phyloP scores from a whole-genome alignment of 1,140 invertebrate genomes.

The Magallana ariakensis region DNA sequence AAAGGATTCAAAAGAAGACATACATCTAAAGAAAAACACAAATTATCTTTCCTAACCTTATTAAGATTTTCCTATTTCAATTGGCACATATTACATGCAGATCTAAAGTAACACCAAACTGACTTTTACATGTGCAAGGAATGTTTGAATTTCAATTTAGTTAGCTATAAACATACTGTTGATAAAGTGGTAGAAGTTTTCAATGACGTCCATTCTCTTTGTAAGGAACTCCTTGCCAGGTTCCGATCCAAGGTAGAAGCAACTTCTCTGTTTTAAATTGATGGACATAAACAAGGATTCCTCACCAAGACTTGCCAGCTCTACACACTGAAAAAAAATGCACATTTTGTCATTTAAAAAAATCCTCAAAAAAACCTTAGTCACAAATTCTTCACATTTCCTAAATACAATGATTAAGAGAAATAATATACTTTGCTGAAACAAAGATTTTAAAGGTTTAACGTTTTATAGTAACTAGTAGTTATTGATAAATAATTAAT shows the following conservation, averaged over 20 bases:
- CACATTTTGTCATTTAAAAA: not conserved
- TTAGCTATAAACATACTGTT: conserved; percentile 23
- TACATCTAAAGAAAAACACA: too few species aligned
- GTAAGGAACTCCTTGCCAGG: conserved; percentile 39
- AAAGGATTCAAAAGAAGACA: too few species aligned
- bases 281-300: conserved; percentile 45
- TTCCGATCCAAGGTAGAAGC: conserved; percentile 39
- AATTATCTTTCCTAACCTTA: too few species aligned
- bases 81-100: too few species aligned
- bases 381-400: not conserved
- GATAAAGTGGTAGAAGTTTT: conserved; percentile 45
- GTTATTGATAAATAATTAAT: not conserved
- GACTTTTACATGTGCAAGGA: too few species aligned
- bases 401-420: not conserved
- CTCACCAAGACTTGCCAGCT: conserved; percentile 36
- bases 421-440: too few species aligned
- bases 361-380: not conserved
- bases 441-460: not conserved
- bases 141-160: too few species aligned
- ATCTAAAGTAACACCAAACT: too few species aligned
- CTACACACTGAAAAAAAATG: conserved; percentile 28
- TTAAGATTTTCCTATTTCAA: too few species aligned
- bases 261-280: conserved; percentile 23
- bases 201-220: conserved; percentile 43
- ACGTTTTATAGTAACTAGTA: not conserved